Evolutionary conservation across 2,888 invertebrate species (phyloP).

Genomic region (Lepidocyrtoides sp.): DNA sequence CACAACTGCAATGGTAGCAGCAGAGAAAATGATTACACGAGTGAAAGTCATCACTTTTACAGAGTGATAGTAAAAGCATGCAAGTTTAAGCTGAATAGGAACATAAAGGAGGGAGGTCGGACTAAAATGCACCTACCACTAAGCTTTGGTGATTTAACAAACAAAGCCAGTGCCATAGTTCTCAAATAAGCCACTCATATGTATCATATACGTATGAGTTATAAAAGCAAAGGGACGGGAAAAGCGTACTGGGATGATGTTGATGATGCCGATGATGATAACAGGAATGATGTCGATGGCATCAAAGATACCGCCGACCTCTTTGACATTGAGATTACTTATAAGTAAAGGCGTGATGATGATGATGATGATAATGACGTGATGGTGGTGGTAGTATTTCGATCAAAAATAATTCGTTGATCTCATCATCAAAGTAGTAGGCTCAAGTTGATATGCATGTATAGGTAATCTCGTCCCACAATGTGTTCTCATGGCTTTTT

Average conservation of each 20-base stretch:
- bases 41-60: background rate
- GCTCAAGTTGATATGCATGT: background rate
- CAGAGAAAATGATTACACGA: background rate
- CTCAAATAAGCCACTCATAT: background rate
- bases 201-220: background rate
- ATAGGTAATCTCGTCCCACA: too few species aligned
- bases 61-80: background rate
- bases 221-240: background rate
- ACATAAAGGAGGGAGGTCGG: background rate
- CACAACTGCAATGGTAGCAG: background rate
- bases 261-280: background rate
- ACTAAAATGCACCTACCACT: background rate
- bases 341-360: constrained; percentile 37
- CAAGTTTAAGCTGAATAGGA: background rate
- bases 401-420: constrained; percentile 24
- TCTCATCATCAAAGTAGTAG: constrained; percentile 31
- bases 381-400: background rate
- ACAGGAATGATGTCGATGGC: constrained; percentile 27
- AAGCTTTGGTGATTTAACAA: constrained; percentile 42
- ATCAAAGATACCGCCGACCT: constrained; percentile 48
- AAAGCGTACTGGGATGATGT: background rate
- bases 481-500: too few species aligned
- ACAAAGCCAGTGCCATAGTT: background rate
- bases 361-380: background rate
- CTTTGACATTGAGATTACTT: constrained; percentile 48